These are phyloP conservation scores for Canis aureus DNA, from an alignment of 2,113 vertebrate genomes.

Conservation along the genomic window DNA sequence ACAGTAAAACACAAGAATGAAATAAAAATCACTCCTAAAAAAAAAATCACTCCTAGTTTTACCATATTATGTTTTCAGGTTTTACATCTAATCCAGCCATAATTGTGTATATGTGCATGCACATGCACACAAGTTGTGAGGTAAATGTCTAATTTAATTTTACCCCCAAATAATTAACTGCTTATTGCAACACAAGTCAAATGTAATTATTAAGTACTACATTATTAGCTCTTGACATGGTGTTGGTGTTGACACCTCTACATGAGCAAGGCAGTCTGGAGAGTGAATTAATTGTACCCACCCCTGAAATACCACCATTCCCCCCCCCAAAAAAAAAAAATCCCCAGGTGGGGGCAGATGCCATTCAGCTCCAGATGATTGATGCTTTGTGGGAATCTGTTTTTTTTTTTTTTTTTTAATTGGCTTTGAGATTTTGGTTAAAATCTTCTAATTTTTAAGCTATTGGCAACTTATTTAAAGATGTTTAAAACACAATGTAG, in stretches of 20 bases:
- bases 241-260: not conserved
- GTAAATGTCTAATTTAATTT: not conserved
- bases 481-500: not conserved
- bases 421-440: not conserved
- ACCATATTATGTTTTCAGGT: not conserved
- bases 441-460: not conserved
- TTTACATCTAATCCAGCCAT: not conserved
- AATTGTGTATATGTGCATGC: not conserved
- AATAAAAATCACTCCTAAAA: not conserved
- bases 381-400: not conserved
- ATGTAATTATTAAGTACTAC: not conserved
- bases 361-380: not conserved
- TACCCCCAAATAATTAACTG: not conserved
- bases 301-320: no score
- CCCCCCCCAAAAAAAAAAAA: rapidly evolving
- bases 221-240: not conserved
- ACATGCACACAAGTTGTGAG: not conserved
- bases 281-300: not conserved
- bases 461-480: not conserved
- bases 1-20: not conserved
- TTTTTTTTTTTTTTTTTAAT: not conserved
- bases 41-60: not conserved
- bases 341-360: no score
- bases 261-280: not conserved
- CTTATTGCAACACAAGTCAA: not conserved